These are phyloP conservation scores for Plumapathes pennacea DNA, from an alignment of 92 coral and sea anemone genomes.

Conservation along the genomic window DNA sequence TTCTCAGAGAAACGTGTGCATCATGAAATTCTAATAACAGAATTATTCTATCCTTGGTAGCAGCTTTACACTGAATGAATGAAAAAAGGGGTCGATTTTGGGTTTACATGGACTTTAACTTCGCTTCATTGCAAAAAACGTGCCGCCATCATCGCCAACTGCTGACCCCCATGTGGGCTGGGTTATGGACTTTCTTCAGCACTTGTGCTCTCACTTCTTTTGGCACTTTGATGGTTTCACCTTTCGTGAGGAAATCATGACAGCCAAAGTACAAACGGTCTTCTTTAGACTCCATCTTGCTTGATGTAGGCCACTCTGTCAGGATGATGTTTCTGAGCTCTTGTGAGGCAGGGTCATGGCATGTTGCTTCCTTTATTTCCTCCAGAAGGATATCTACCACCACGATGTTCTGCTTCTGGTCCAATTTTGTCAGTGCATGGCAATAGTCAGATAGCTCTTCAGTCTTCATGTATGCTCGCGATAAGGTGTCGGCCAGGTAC, in stretches of 20 bases:
- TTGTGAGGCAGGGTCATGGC: neutral
- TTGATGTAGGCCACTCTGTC: neutral
- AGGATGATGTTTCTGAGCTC: neutral
- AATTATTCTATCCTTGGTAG: no score
- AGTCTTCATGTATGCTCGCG: neutral
- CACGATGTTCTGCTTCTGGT: no score
- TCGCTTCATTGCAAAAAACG: no score
- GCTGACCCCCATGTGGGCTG: neutral
- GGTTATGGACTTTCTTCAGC: conserved; percentile 1
- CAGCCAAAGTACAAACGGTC: neutral
- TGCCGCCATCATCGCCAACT: no score
- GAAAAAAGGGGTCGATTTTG: no score
- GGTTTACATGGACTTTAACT: no score
- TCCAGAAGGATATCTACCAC: neutral
- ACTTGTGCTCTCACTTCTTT: neutral
- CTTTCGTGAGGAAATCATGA: neutral
- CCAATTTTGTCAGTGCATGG: neutral
- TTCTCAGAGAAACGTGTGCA: no score
- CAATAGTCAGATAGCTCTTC: neutral
- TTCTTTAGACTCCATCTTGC: neutral
- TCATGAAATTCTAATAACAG: no score
- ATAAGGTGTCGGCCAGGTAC: no score
- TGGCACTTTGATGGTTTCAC: neutral
- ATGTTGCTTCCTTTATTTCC: conserved; percentile 1
- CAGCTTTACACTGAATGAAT: no score